Conservation (phyloP, 2,888 invertebrate species). For the Drosophila bunnanda region DNA sequence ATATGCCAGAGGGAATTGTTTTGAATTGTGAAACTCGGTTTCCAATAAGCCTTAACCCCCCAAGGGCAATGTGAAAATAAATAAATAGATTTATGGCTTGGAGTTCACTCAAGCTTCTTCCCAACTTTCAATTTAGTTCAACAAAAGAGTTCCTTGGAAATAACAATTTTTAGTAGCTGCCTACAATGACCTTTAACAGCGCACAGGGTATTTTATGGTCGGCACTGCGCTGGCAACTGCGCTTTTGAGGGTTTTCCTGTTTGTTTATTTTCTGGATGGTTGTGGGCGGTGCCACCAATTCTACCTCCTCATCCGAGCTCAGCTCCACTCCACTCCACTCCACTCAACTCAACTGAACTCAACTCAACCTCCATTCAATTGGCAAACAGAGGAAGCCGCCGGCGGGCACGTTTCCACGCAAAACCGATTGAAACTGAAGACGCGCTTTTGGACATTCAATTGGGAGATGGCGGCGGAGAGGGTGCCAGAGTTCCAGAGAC, state of each 20-base stretch:
- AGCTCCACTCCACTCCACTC: conserved; percentile 16
- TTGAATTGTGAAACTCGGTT: too few species aligned
- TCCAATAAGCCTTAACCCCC: not conserved
- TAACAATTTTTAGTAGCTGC: not conserved
- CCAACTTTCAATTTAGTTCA: not conserved
- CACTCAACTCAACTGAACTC: conserved; percentile 54
- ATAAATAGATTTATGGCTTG: not conserved
- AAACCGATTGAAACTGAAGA: conserved; percentile 69
- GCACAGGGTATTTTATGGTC: conserved; percentile 4
- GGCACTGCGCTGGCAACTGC: not conserved
- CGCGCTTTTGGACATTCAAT: conserved; percentile 61
- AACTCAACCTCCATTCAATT: conserved; percentile 54
- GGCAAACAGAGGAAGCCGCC: conserved; percentile 63
- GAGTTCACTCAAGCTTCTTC: too few species aligned
- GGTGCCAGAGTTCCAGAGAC: not conserved
- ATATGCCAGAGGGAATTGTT: too few species aligned
- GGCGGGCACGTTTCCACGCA: conserved; percentile 49
- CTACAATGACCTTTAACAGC: too few species aligned
- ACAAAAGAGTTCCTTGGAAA: too few species aligned
- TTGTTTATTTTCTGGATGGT: conserved; percentile 21
- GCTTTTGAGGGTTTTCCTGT: conserved; percentile 18
- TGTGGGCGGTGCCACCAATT: conserved; percentile 51
- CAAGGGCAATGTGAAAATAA: not conserved
- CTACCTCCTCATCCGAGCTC: conserved; percentile 8
- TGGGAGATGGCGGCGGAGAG: conserved; percentile 6